Base-by-base conservation (phyloP, 2,888 invertebrate genomes). In the Meiosimyza decipiens region DNA sequence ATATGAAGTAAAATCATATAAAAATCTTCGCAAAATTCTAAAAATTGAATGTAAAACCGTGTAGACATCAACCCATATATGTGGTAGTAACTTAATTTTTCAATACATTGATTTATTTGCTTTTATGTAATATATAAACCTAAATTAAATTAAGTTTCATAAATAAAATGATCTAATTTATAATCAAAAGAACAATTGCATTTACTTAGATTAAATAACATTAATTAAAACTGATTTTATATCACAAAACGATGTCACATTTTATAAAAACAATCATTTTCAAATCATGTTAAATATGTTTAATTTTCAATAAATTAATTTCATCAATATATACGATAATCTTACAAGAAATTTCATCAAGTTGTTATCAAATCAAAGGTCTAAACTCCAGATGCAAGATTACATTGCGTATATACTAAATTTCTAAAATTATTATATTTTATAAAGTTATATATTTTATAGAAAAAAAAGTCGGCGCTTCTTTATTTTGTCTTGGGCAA, bases 321-420 rank as follows among this genome's bases (percentile, higher is more conserved):
- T 18, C 28, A 50, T 64, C 50, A 51, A 49, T 22, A 15, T 64
- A 49, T 50, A 64, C 22, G 50, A 49, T 13, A 28, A 49, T 64
- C 64, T 50, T 71, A 72, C 11, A 28, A 40, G 47, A 64, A 40
- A 40, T 40, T 40, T 40, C 50, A 16, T 62, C 59, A 52, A 60
- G 59, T 18, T 18, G 40, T 47, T 63, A 73, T 74, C 77, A 80
- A 80, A 79, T 80, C 79, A 80, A 80, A 80, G 77, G 71, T 80
- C 79, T 80, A 79, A 80, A 75, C 79, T 79, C 79, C 79, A 80
- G 79, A 79, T 75, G 47, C 55, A 71, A 68, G n/a, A 50, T 49
- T 57, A 40, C 47, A 59, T n/a, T 68, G 57, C 55, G 54, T 59
- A 68, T 57, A 68, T 68, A 52, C 59, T 15, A 54, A 33, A 65